Percentiles rank a stretch among this genome's conserved stretches.
Evolutionary conservation across 2,797 vertebrate species (phyloP).

Genomic region (Bufotes viridis): DNA sequence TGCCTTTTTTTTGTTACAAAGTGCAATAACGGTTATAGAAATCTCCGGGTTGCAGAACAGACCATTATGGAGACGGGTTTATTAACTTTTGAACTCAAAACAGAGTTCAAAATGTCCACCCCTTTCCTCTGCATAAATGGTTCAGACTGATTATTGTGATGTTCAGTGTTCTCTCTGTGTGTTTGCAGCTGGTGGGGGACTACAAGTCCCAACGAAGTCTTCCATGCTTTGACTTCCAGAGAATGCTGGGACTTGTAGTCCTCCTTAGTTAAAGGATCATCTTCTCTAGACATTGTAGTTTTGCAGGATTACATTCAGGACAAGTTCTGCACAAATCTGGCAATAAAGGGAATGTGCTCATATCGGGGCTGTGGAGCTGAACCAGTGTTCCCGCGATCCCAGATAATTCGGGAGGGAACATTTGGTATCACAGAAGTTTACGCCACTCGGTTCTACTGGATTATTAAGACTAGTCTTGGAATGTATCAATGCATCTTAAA

Average conservation of each 20-base stretch:
- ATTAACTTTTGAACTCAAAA: background rate
- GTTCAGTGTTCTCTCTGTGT: background rate
- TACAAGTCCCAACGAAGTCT: background rate
- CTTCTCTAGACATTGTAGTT: background rate
- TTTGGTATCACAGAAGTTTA: background rate
- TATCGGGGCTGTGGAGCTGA: background rate
- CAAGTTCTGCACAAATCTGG: background rate
- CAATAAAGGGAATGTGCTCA: background rate
- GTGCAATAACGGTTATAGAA: conserved; percentile 12
- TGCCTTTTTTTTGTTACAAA: conserved; percentile 41
- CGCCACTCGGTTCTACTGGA: too few species aligned
- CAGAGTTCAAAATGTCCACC: background rate
- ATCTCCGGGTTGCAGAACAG: background rate
- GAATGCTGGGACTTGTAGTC: conserved; percentile 10
- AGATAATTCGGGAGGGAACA: too few species aligned
- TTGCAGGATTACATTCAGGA: background rate
- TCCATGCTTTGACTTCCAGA: background rate
- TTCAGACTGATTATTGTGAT: background rate
- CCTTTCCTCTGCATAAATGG: background rate
- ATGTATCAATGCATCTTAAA: background rate
- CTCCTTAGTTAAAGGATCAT: background rate
- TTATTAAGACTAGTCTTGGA: background rate
- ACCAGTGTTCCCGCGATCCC: background rate
- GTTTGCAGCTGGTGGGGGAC: background rate
- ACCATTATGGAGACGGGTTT: background rate